A percentile compares a stretch with the other conserved stretches of the same genome.
Evolutionary conservation across 2,797 vertebrate genomes (phyloP).

Genomic region (Brachymystax lenok): DNA sequence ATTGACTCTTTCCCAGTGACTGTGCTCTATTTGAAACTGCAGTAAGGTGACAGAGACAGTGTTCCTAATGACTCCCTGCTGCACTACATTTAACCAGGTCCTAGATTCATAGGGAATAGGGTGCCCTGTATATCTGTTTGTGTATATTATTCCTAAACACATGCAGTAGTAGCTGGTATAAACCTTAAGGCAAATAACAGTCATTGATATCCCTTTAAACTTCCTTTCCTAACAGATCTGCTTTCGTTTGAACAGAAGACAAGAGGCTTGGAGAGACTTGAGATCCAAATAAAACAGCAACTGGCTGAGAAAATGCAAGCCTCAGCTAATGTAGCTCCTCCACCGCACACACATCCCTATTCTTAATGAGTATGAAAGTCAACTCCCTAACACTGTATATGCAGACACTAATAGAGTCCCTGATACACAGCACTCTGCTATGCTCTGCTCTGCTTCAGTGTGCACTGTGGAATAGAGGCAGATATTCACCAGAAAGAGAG

Average conservation of each 20-base stretch:
- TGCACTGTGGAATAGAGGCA: background rate
- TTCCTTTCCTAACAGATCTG: constrained; percentile 22
- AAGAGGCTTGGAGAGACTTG: background rate
- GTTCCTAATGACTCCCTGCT: background rate
- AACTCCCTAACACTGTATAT: background rate
- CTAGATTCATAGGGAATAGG: too few relatives aligned
- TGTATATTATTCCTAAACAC: constrained; percentile 52
- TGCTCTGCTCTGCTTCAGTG: background rate
- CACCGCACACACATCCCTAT: background rate
- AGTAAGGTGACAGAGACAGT: constrained; percentile 37
- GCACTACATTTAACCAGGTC: background rate
- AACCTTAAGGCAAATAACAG: constrained; percentile 34
- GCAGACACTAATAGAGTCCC: background rate
- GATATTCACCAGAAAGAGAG: too few relatives aligned
- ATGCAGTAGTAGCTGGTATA: constrained; percentile 17
- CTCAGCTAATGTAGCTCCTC: background rate
- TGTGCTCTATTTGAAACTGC: constrained; percentile 66
- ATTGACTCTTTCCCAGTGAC: constrained; percentile 66
- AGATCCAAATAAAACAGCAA: background rate
- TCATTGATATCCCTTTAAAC: constrained; percentile 42
- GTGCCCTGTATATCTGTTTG: constrained; percentile 35
- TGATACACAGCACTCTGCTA: background rate
- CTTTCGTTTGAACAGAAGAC: constrained; percentile 30
- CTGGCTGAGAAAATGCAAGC: background rate
- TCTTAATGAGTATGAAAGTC: too few relatives aligned